Base-by-base conservation (phyloP, 2,113 vertebrate genomes). In the Globicephala melas region DNA sequence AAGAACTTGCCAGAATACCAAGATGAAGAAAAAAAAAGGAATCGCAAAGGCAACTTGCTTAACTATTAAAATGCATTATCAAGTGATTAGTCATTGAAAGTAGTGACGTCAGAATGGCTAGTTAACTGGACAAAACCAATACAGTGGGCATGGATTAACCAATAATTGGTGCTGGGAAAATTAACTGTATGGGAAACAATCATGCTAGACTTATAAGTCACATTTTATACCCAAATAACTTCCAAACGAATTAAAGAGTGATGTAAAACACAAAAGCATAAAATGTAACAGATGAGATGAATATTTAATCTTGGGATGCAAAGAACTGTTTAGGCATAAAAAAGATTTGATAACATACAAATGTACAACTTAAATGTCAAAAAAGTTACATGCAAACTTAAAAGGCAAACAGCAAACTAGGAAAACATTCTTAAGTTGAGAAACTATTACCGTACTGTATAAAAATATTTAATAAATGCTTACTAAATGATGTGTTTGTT, bases 301-400 rank as follows among this genome's bases (percentile, higher is more conserved):
- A 68, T 79, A 92, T 97, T 97, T 95, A 94, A 95, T 92, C 36
- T 81, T 70, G 21, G 17, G 28, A 28, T 65, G 76, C 26, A 91
- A 91, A 96, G 26, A 31, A 53, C 1, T 62, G 90, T 94, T 65
- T 95, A 90, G 86, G 76, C 71, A 93, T 88, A 95, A 80, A 84
- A 91, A 93, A 89, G 33, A 70, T 18, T 58, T 81, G 63, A 92
- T 47, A 97, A 92, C 81, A 90, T 71, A 93, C 18, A 93, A 91
- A 92, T 71, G 8, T 92, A 94, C 58, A 95, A 95, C 36, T 94
- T 84, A 85, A 88, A 87, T 82, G 58, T 94, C 20, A 79, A 95
- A 90, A 73, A 89, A 94, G 63, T 81, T 70, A 98, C 41, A 94
- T 10, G 18, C 47, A 89, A 96, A 87, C 88, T 90, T 87, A 70